Evolutionary conservation across 1,140 invertebrate species (phyloP).

Genomic region (Venustaconcha ellipsiformis): DNA sequence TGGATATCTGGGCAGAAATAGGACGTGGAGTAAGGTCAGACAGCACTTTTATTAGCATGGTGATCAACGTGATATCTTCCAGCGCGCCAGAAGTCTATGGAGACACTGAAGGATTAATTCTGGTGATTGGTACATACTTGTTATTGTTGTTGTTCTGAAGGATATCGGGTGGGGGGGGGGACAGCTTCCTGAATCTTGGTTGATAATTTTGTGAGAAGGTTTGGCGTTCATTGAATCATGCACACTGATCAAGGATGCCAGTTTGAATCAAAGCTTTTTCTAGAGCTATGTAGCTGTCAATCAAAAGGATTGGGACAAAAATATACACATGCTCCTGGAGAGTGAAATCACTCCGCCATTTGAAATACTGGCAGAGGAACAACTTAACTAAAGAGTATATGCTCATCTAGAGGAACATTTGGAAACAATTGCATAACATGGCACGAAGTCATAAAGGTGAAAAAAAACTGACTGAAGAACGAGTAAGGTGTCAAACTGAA

Average conservation of each 20-base stretch:
- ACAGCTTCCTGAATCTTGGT: conserved; percentile 60
- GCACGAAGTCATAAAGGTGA: no score
- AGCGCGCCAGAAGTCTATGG: no score
- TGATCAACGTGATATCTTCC: no score
- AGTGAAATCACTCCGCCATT: conserved; percentile 2
- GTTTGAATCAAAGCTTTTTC: conserved; percentile 31
- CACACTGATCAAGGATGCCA: conserved; percentile 61
- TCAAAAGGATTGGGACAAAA: conserved; percentile 41
- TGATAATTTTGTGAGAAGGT: conserved; percentile 52
- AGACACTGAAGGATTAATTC: background rate
- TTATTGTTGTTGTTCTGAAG: conserved; percentile 36
- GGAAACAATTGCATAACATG: no score
- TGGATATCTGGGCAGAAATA: no score
- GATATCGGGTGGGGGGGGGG: conserved; percentile 42
- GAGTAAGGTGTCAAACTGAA: no score
- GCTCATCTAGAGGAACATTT: no score
- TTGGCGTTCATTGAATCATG: conserved; percentile 62
- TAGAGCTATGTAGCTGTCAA: conserved; percentile 16
- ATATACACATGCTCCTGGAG: conserved; percentile 28
- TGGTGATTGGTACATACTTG: conserved; percentile 51
- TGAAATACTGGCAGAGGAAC: conserved; percentile 7
- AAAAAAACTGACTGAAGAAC: no score
- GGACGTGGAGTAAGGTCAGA: no score
- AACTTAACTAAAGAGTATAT: no score
- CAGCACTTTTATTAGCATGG: no score